Base-by-base conservation (phyloP, 37 sponge, comb jelly and placozoan species). In the Dysidea cf. avara region DNA sequence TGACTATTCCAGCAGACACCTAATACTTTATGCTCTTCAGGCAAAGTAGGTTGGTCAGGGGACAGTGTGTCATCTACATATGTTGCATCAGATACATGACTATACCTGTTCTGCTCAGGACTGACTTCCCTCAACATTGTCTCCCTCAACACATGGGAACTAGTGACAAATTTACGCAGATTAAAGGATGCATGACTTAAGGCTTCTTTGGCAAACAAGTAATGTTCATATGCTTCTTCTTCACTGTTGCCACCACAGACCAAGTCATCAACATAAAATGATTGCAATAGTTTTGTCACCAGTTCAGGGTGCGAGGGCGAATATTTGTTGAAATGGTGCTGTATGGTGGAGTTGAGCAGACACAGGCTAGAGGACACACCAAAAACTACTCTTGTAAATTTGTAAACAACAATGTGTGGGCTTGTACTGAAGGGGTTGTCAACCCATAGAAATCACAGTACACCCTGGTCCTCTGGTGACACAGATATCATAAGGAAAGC, bases 231-330 rank as follows among this genome's bases (percentile, higher is more conserved):
- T 2, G 55, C 76, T 49, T 75, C 43, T 12, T 74, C 76, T 51
- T 83, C 84, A 63, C 52, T 47, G 48, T 61, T 26, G 30, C 56
- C 71, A 49, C 84, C 84, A 54, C 71, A 30, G 51, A 71, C 40
- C 21, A 82, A 68, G 60, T 83, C 77, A 34, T 83, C 84, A 51
- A 83, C 84, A 52, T 83, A 83, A 7, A 63, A 61, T 0, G 84
- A 83, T 18, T 39, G 34, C 2, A 63, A 39, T 56, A 83, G 31
- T 9, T 39, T 43, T 7, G 13, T 14, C 35, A 84, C 66, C 0
- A 83, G 24, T 11, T 17, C 25, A 16, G 35, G 35, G 34, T 69
- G 7, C n/a, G 56, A 46, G 14, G 55, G 55, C 34, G 43, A 35
- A 43, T 76, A 62, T 47, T 38, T 50, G 21, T 82, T 61, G 18